Evolutionary conservation across 64 coral and sea anemone species (phyloP), one percentile per base, ranked within the genome.

Genomic region (Trachythela sp.): DNA sequence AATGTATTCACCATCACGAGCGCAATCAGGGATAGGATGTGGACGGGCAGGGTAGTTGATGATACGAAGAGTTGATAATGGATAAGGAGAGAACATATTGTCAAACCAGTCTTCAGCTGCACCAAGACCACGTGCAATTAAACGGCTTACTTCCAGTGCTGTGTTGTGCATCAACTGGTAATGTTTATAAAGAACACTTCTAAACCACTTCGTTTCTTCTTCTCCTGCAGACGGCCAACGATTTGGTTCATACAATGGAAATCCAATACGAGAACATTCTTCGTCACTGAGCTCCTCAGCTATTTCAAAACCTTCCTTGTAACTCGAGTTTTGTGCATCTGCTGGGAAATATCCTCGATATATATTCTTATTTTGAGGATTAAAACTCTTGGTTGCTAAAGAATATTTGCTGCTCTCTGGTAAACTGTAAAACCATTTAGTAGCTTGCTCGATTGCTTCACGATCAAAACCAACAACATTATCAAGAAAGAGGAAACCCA

Each of bases 51-150:
- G 91, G 56, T 88, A 92, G 51, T 92, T 85, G 26, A 92, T 31
- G 30, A 92, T 51, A 49, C 91, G 72, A 48, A 88, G 86, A 34
- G 91, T 92, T 30, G 86, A 92, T 27, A 88, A 51, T 14, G 86
- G 86, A 49, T 88, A 87, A 18, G 49, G 36, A 40, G 18, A 26
- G 40, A 92, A 88, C 91, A 88, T 88, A 20, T 58, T 18, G 88
- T 88, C 77, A 92, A 92, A 92, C 38, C 86, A 86, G 24, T 84
- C 59, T 24, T 88, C 86, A 4, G 56, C 49, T 80, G 83, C 86
- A 58, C 91, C 91, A 18, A 92, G 72, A 26, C 91, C 91, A 51
- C 86, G 75, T 2, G 91, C 91, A 58, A 92, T 88, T 13, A 92
- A 88, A 68, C 91, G 48, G 41, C 86, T 88, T 35, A 92, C 70